Base-by-base conservation (phyloP, 2,797 vertebrate genomes). In the Falco biarmicus region DNA sequence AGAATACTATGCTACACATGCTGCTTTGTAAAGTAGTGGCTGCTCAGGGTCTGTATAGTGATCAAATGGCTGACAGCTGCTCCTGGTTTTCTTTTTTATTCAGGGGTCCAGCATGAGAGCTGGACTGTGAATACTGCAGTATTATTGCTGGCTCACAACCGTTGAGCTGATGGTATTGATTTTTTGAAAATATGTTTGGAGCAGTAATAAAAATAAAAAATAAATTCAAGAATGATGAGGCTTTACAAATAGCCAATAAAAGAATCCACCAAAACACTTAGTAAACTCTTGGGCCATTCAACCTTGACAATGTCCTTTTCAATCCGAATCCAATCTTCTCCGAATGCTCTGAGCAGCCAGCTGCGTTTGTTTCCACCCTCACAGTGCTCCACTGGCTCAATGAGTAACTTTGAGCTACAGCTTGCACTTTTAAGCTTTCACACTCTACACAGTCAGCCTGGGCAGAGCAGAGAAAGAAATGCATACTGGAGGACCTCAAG, bases 161-260 rank as follows among this genome's bases (percentile, higher is more conserved):
- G 32, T 48, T 87, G 84, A 89, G 78, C 68, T 85, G 82, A 84
- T 59, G 17, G 37, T 87, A 97, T 76, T 89, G 94, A 93, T 96
- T 95, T 95, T 94, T 75, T 87, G 17, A 87, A 80, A 95, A 91
- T 68, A 61, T 78, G 54, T 91, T 90, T 92, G 82, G 32, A 95
- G 51, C 43, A 73, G 69, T 84, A 95, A 93, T 74, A 95, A 94
- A 92, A 94, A 85, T 75, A 87, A 94, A 95, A 86, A 88, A 78
- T 66, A 70, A 90, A 57, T 43, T 87, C 56, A 92, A 90, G 93
- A 95, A 89, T 87, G 65, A 93, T 83, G 84, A 93, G 84, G 92
- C 60, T 85, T 94, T 82, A 89, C 53, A 83, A 95, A 95, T 31
- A 87, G 71, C 51, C 75, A 86, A 69, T 78, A 93, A 91, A 91